Conservation (phyloP, 1,140 invertebrate genomes). For the Tetraneura akinire region DNA sequence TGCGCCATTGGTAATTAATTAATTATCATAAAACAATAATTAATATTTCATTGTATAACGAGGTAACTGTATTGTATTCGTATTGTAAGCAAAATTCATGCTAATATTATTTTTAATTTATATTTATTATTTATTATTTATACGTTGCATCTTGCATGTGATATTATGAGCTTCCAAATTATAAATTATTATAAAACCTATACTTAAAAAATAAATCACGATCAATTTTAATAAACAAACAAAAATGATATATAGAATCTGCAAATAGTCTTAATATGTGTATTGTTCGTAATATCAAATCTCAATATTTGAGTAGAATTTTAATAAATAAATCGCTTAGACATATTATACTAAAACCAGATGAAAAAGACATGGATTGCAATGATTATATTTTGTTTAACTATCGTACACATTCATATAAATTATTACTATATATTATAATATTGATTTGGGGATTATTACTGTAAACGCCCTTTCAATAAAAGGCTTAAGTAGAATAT, state of each 20-base stretch:
- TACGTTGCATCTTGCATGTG: no score
- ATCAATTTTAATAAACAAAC: no score
- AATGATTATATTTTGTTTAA: slow-evolving; percentile 1
- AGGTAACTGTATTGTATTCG: no score
- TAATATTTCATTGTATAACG: no score
- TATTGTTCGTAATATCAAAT: neutral
- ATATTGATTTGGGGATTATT: neutral
- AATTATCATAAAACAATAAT: no score
- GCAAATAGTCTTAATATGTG: neutral
- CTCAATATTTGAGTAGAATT: neutral
- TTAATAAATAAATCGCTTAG: neutral
- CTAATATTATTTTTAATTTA: no score
- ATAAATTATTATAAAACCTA: no score
- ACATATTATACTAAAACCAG: neutral
- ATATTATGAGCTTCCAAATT: no score
- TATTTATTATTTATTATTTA: no score
- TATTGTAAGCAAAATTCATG: no score
- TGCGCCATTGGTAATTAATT: no score
- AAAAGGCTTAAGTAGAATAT: slow-evolving; percentile 3
- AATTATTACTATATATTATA: neutral
- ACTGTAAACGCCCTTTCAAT: neutral
- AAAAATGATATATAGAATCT: no score
- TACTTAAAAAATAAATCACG: slow-evolving; percentile 3
- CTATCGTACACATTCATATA: neutral
- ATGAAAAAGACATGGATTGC: neutral